Evolutionary conservation across 2,797 vertebrate genomes (phyloP).

Genomic region (Cyprinodon diabolis): DNA sequence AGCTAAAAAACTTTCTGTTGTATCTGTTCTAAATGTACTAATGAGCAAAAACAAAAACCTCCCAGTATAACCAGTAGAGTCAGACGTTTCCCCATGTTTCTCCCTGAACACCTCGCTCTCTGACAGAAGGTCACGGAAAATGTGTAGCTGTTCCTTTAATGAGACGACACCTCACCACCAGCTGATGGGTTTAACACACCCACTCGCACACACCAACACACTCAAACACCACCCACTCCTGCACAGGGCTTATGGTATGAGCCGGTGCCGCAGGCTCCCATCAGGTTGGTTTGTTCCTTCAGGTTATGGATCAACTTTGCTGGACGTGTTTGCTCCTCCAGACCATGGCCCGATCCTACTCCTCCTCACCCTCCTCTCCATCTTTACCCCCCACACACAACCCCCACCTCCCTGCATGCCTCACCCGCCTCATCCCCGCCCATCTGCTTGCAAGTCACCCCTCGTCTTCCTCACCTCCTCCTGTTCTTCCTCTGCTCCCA

Average conservation of each 20-base stretch:
- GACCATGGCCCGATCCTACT: constrained; percentile 31
- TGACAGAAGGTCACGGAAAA: not conserved
- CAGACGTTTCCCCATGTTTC: too few relatives aligned
- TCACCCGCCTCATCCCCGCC: constrained; percentile 52
- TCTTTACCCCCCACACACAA: constrained; percentile 15
- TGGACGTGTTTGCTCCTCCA: constrained; percentile 57
- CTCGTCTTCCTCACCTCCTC: constrained; percentile 50
- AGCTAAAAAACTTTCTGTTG: too few relatives aligned
- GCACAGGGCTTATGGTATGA: constrained; percentile 18
- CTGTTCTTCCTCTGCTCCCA: constrained; percentile 65
- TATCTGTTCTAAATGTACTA: too few relatives aligned
- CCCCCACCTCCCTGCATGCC: constrained; percentile 64
- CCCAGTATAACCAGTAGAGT: too few relatives aligned
- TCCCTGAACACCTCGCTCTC: not conserved
- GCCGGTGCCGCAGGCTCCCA: constrained; percentile 18
- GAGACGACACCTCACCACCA: not conserved
- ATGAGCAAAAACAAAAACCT: too few relatives aligned
- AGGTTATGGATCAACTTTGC: constrained; percentile 87
- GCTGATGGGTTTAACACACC: not conserved
- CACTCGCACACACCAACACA: not conserved
- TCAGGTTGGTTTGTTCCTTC: constrained; percentile 55
- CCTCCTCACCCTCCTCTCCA: constrained; percentile 30
- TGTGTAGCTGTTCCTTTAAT: not conserved
- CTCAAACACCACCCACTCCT: constrained; percentile 8
- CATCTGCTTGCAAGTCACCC: constrained; percentile 55